Percentiles rank a stretch among this genome's conserved stretches.
phyloP scores from a whole-genome alignment of 2,888 invertebrate species.

The Tupiocoris notatus region DNA sequence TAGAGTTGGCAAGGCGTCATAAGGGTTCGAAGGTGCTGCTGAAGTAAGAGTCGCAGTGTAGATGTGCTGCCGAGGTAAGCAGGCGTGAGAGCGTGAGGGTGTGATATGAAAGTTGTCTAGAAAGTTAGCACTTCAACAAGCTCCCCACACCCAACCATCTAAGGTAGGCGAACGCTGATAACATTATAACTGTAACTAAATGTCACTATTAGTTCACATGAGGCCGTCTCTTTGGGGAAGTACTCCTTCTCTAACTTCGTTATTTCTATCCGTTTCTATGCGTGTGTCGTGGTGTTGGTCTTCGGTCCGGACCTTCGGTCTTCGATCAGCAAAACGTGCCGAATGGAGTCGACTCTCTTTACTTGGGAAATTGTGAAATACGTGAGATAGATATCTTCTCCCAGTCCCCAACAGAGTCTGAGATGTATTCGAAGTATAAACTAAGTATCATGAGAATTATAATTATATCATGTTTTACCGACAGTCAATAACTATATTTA shows the following conservation, averaged over 20 bases:
- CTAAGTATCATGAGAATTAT: too few species aligned
- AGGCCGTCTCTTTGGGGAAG: not conserved
- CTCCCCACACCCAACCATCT: not conserved
- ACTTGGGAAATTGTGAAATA: too few species aligned
- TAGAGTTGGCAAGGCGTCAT: not conserved
- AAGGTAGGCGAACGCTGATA: constrained; percentile 27
- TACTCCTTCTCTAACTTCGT: constrained; percentile 23
- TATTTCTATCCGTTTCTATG: constrained; percentile 2
- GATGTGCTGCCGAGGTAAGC: not conserved
- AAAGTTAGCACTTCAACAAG: constrained; percentile 35
- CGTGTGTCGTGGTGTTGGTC: not conserved
- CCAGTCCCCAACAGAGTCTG: too few species aligned
- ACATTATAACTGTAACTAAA: constrained; percentile 45
- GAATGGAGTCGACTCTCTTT: not conserved
- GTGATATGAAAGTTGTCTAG: constrained; percentile 41
- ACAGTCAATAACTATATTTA: too few species aligned
- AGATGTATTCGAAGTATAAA: too few species aligned
- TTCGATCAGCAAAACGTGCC: not conserved
- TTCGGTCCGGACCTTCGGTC: not conserved
- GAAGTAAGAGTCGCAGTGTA: constrained; percentile 6
- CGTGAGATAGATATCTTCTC: too few species aligned
- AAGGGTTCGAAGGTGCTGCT: constrained; percentile 9
- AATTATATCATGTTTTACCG: too few species aligned
- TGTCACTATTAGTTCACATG: constrained; percentile 42
- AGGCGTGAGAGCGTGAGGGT: constrained; percentile 13